Evolutionary conservation across 2,113 vertebrate species (phyloP).

Genomic region (Diadophis punctatus): DNA sequence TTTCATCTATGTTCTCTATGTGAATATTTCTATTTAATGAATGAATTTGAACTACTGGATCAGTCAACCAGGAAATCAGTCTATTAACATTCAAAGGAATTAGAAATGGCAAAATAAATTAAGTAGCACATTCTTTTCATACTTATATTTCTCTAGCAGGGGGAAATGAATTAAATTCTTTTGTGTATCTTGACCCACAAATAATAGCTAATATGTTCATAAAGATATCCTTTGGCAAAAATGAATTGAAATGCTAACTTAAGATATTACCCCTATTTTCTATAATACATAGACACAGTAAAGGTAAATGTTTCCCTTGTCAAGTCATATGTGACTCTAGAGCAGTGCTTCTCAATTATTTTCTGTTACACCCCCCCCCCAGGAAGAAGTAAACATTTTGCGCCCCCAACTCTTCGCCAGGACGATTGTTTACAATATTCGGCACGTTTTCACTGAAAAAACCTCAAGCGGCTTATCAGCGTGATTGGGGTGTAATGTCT

Average conservation of each 20-base stretch:
- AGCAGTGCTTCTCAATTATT: too few species aligned
- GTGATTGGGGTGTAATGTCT: too few species aligned
- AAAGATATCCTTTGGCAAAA: background rate
- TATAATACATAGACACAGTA: background rate
- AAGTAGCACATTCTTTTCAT: background rate
- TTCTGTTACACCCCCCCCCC: too few species aligned
- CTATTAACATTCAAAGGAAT: background rate
- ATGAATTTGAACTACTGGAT: slow-evolving; percentile 2
- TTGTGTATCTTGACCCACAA: background rate
- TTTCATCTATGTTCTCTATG: background rate
- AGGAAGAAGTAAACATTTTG: too few species aligned
- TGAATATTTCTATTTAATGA: background rate
- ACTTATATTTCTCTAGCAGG: background rate
- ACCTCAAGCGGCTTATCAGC: too few species aligned
- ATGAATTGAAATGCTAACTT: background rate
- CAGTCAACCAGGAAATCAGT: slow-evolving; percentile 8
- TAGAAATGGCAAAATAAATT: background rate
- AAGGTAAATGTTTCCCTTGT: background rate
- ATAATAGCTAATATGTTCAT: background rate
- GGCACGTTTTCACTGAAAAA: too few species aligned
- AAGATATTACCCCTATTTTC: background rate
- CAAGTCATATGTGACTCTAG: background rate
- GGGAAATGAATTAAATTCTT: background rate
- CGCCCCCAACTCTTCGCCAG: too few species aligned
- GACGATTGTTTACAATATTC: too few species aligned